Base-by-base conservation (phyloP, 2,888 invertebrate genomes). In the Agonopterix heracliana region DNA sequence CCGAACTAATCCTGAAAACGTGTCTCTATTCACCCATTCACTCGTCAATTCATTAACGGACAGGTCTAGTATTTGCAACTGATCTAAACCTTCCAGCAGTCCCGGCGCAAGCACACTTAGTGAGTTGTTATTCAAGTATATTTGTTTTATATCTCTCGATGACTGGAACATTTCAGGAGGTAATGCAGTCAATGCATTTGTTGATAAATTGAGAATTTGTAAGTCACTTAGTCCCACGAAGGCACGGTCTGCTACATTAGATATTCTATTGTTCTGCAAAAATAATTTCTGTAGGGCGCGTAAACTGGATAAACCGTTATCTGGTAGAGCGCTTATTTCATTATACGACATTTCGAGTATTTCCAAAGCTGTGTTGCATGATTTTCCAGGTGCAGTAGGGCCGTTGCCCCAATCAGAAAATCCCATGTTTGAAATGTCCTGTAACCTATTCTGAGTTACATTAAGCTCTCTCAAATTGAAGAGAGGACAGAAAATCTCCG, bases 141-240 rank as follows among this genome's bases (percentile, higher is more conserved):
- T 89, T 74, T 94, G 92, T 53, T 91, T 90, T 43, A 95, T 86
- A 59, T 93, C 92, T 55, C 91, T 89, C n/a, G 93, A 92, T 41
- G 92, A 91, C 66, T 93, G 91, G 71, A 96, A 94, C 71, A 95
- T 82, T 71, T 94, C 94, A 36, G 94, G 93, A 7, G 96, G 95
- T 59, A 96, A 82, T 8, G 93, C 93, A 38, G 92, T 92, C 60
- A 96, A 81, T 56, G 92, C 91, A 77, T 96, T 96, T 63, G 93
- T 93, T 34, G 95, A 94, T 65, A 96, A 80, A 81, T 96, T 95
- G 38, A 96, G 84, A 46, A 92, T 89, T 70, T 92, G 91, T 56
- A 96, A 79, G 53, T 92, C 90, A 59, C 85, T 90, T 54, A 96
- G 82, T 35, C 94, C 94, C 42, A 91, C 91, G 59, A 96, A 92